Conservation (phyloP, 2,888 invertebrate genomes). For the Mimachlamys varia region DNA sequence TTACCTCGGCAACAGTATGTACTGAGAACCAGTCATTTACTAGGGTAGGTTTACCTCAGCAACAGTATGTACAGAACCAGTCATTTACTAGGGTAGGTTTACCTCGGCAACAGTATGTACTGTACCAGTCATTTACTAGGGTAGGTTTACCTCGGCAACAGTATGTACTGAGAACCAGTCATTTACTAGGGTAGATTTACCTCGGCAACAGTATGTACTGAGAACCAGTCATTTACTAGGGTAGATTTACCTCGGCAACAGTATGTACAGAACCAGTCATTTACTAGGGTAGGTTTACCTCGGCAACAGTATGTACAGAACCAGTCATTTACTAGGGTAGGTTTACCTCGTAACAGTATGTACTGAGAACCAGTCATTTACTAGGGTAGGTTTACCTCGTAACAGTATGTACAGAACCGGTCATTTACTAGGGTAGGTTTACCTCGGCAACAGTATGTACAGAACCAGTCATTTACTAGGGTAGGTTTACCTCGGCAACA, state of each 20-base stretch:
- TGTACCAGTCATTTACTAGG: conserved; percentile 40
- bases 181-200: conserved; percentile 42
- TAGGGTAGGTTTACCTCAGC: too few species aligned
- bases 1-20: too few species aligned
- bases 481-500: too few species aligned
- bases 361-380: conserved; percentile 41
- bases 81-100: conserved; percentile 42
- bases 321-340: conserved; percentile 41
- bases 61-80: conserved; percentile 44
- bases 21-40: conserved; percentile 40
- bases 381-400: too few species aligned
- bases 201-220: too few species aligned
- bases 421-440: conserved; percentile 42
- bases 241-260: too few species aligned
- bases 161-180: conserved; percentile 43
- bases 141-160: too few species aligned
- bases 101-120: too few species aligned
- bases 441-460: too few species aligned
- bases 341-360: too few species aligned
- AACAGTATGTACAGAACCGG: conserved; percentile 44
- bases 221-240: conserved; percentile 41
- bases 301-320: too few species aligned
- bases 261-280: conserved; percentile 43
- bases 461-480: conserved; percentile 41
- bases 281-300: conserved; percentile 43